Evolutionary conservation across 2,113 vertebrate species (phyloP).

Genomic region (Chionis minor): DNA sequence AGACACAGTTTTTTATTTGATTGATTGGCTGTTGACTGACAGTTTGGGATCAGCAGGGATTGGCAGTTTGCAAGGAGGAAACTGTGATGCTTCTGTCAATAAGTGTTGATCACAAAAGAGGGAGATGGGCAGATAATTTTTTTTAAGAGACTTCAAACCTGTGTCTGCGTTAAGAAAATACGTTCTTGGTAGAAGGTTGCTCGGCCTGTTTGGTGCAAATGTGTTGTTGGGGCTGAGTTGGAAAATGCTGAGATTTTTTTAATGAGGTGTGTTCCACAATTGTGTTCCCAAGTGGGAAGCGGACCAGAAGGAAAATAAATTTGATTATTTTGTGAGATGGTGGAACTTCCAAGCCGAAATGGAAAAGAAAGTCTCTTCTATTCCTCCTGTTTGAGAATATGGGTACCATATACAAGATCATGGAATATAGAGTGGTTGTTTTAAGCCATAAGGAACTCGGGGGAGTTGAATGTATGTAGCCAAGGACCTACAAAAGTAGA

Average conservation of each 20-base stretch:
- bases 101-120: not conserved
- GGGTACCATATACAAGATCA: not conserved
- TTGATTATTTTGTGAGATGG: not conserved
- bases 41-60: not conserved
- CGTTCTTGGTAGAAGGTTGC: not conserved
- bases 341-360: not conserved
- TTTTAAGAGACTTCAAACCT: not conserved
- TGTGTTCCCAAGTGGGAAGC: not conserved
- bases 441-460: not conserved
- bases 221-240: not conserved
- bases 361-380: not conserved
- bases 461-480: not conserved
- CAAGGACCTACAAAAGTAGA: not conserved
- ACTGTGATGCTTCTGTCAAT: not conserved
- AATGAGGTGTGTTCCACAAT: not conserved
- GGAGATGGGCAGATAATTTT: not conserved
- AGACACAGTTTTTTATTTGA: not conserved
- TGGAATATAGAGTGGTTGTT: not conserved
- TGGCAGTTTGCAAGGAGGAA: not conserved
- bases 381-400: not conserved
- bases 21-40: not conserved
- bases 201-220: not conserved
- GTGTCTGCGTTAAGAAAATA: not conserved
- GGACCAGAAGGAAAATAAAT: not conserved
- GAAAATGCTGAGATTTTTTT: not conserved